phyloP scores from a whole-genome alignment of 2,113 vertebrate species.

The Ptyas mucosa region DNA sequence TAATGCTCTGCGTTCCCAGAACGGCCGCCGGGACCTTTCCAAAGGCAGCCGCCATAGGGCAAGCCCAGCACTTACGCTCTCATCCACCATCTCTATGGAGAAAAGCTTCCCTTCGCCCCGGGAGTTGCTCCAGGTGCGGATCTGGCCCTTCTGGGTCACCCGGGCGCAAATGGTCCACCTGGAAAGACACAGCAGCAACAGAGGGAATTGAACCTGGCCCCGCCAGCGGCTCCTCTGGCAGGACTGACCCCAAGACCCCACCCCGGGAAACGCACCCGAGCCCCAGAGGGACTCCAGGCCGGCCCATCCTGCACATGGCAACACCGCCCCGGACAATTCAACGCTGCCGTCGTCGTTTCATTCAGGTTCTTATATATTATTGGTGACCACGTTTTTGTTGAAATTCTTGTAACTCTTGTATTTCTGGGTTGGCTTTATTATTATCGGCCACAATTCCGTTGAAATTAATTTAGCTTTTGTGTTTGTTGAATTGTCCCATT shows the following conservation, averaged over 20 bases:
- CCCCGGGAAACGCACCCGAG: no score
- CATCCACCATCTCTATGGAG: slow-evolving; percentile 92
- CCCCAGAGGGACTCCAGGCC: no score
- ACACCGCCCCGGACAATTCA: no score
- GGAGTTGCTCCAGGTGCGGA: slow-evolving; percentile 96
- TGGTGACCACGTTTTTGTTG: no score
- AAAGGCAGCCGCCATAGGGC: background rate
- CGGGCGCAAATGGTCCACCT: slow-evolving; percentile 96
- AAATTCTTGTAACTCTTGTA: background rate
- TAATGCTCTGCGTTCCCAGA: background rate
- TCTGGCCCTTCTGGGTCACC: slow-evolving; percentile 89
- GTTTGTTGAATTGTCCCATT: background rate
- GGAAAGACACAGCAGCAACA: slow-evolving; percentile 20
- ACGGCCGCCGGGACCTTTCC: background rate
- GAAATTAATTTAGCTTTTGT: background rate
- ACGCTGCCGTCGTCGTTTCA: no score
- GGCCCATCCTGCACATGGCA: background rate
- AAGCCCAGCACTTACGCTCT: slow-evolving; percentile 81
- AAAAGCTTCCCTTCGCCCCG: slow-evolving; percentile 96
- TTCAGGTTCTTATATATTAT: background rate
- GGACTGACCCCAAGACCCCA: background rate
- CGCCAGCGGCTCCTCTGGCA: background rate
- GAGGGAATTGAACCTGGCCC: background rate
- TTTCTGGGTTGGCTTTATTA: background rate
- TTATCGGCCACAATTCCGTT: background rate